Percentiles rank a stretch among this genome's conserved stretches.
Conservation (phyloP, 2,113 vertebrate genomes). For the Rattus rattus region DNA sequence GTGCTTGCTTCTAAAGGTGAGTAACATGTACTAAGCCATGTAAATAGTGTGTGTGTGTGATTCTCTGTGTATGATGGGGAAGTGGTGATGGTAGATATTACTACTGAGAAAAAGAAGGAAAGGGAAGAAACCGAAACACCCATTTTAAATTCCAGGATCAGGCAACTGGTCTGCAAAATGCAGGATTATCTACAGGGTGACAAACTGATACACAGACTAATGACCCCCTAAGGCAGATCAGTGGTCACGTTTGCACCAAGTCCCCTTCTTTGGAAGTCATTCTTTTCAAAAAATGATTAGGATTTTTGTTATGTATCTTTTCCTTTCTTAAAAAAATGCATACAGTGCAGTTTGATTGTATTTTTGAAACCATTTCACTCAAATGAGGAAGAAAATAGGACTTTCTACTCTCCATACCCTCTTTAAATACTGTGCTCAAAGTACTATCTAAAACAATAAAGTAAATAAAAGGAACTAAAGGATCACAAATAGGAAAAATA, state of each 20-base stretch:
- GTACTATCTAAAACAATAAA: not conserved
- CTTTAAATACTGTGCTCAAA: not conserved
- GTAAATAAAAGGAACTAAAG: not conserved
- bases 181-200: not conserved
- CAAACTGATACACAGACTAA: not conserved
- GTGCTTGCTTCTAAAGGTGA: constrained; percentile 7
- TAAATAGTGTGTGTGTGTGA: not conserved
- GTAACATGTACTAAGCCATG: constrained; percentile 18
- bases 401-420: too few species aligned
- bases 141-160: not conserved
- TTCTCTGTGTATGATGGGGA: not conserved
- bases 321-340: not conserved
- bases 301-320: not conserved
- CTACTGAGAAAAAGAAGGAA: not conserved
- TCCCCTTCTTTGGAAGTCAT: not conserved
- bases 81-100: not conserved
- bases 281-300: constrained; percentile 15
- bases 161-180: not conserved
- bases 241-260: not conserved
- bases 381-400: not conserved
- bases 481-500: not conserved
- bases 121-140: not conserved
- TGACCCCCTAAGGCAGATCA: not conserved
- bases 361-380: not conserved
- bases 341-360: not conserved